These are phyloP conservation scores for Ambastaia sidthimunki DNA, from an alignment of 2,797 vertebrate species.

Conservation along the genomic window DNA sequence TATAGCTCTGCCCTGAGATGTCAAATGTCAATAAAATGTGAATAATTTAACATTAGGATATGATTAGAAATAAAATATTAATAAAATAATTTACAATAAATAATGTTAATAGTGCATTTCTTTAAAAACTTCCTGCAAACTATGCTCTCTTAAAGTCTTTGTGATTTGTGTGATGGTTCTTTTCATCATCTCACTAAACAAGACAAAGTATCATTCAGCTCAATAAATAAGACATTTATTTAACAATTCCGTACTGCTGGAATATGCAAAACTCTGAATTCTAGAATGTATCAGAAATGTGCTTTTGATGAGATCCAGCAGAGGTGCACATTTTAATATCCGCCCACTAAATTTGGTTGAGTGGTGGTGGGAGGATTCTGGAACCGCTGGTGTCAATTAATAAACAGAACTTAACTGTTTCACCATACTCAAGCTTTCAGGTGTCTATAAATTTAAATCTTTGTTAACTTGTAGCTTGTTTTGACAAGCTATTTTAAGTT, in stretches of 20 bases:
- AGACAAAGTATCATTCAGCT: background rate
- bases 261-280: conserved; percentile 1
- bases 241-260: background rate
- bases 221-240: background rate
- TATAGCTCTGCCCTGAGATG: background rate
- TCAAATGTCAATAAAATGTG: background rate
- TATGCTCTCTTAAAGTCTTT: background rate
- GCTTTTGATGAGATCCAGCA: conserved; percentile 9
- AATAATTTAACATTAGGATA: background rate
- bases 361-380: background rate
- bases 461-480: background rate
- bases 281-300: conserved; percentile 1
- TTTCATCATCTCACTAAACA: too few relatives aligned
- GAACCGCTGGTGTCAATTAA: too few relatives aligned
- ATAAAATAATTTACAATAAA: background rate
- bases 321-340: conserved; percentile 11
- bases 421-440: background rate
- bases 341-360: background rate
- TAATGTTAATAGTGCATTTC: background rate
- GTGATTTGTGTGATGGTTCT: too few relatives aligned
- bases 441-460: background rate
- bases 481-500: background rate
- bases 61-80: background rate
- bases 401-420: conserved; percentile 1
- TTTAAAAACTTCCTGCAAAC: background rate